These are phyloP conservation scores for Lapara coniferarum DNA, from an alignment of 2,888 invertebrate species.

Conservation along the genomic window DNA sequence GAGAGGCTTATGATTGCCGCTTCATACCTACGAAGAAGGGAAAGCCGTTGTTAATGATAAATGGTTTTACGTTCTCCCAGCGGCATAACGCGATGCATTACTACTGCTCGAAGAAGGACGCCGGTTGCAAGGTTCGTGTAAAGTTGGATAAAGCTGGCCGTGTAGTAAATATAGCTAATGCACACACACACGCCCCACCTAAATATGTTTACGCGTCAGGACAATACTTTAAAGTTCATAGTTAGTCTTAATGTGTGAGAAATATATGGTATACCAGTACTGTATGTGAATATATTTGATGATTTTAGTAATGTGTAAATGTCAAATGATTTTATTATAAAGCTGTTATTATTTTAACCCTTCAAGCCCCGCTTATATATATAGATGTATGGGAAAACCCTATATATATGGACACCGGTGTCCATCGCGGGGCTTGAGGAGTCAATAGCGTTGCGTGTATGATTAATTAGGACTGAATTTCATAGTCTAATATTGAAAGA, in stretches of 20 bases:
- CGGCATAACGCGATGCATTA: slow-evolving; percentile 38
- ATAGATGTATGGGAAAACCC: too few relatives aligned
- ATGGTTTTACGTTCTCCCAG: slow-evolving; percentile 47
- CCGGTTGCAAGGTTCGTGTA: slow-evolving; percentile 46
- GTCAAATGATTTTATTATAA: too few relatives aligned
- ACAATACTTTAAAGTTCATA: slow-evolving; percentile 27
- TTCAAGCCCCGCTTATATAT: too few relatives aligned
- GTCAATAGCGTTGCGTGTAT: too few relatives aligned
- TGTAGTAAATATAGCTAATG: slow-evolving; percentile 10
- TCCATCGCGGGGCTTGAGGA: too few relatives aligned
- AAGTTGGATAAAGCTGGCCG: slow-evolving; percentile 29
- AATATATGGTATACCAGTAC: background rate
- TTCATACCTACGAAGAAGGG: slow-evolving; percentile 37
- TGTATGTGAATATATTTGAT: too few relatives aligned
- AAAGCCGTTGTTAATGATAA: slow-evolving; percentile 42
- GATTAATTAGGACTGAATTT: too few relatives aligned
- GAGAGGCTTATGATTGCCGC: slow-evolving; percentile 9
- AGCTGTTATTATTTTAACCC: too few relatives aligned
- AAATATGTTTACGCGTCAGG: slow-evolving; percentile 29
- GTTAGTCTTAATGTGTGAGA: background rate
- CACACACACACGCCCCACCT: slow-evolving; percentile 36
- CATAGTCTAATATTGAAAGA: too few relatives aligned
- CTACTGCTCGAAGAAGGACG: slow-evolving; percentile 51
- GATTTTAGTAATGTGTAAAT: too few relatives aligned
- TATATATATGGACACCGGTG: too few relatives aligned